phyloP scores from a whole-genome alignment of 2,797 vertebrate genomes.

The Helicolenus hilgendorfi region DNA sequence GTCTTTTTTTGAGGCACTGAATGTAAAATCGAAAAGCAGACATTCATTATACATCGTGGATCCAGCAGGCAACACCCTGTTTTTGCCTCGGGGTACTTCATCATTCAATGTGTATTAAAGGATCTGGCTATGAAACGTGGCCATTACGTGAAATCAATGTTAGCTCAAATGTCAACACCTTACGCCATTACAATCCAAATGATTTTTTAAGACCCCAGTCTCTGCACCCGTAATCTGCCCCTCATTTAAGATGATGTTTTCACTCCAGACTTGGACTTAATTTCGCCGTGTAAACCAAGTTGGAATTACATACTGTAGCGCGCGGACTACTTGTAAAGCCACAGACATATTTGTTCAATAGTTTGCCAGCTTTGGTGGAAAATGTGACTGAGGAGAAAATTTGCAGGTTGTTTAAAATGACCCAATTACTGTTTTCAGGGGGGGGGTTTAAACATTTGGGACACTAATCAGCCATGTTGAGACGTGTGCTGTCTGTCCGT shows the following conservation, averaged over 20 bases:
- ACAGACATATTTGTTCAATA: slow-evolving; percentile 82
- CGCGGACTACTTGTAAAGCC: slow-evolving; percentile 79
- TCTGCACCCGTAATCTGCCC: slow-evolving; percentile 67
- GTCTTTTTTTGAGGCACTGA: neutral
- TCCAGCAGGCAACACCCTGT: slow-evolving; percentile 50
- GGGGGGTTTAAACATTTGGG: slow-evolving; percentile 63
- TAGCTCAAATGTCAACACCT: slow-evolving; percentile 77
- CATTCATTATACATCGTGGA: slow-evolving; percentile 33
- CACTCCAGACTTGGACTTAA: slow-evolving; percentile 74
- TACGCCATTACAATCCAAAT: slow-evolving; percentile 79
- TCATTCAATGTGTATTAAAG: slow-evolving; percentile 66
- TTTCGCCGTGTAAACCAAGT: slow-evolving; percentile 73
- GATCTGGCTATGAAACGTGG: slow-evolving; percentile 65
- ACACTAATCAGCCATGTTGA: slow-evolving; percentile 64
- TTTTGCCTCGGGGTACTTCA: slow-evolving; percentile 37
- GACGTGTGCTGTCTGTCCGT: slow-evolving; percentile 34
- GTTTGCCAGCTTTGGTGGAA: slow-evolving; percentile 79
- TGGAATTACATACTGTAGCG: slow-evolving; percentile 63
- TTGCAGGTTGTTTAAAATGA: slow-evolving; percentile 82
- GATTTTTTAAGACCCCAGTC: slow-evolving; percentile 69
- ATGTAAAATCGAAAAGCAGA: slow-evolving; percentile 51
- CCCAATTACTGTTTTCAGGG: slow-evolving; percentile 77
- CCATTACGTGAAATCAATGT: slow-evolving; percentile 76
- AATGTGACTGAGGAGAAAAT: slow-evolving; percentile 84
- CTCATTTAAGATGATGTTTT: slow-evolving; percentile 83